These are phyloP conservation scores for Bujurquina vittata DNA, from an alignment of 2,113 vertebrate genomes.

Conservation along the genomic window DNA sequence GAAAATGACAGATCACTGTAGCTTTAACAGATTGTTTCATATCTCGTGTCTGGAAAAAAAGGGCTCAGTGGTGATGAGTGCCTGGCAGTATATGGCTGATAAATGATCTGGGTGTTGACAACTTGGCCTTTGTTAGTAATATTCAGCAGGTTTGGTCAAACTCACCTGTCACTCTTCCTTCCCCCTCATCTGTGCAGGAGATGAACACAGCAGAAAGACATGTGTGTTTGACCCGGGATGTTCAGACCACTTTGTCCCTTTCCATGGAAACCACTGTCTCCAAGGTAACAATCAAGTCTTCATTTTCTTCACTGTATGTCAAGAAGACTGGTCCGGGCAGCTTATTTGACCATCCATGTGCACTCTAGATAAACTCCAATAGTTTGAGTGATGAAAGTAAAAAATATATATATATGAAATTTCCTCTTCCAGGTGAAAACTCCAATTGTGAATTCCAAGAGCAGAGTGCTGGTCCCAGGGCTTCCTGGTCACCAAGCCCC, in stretches of 20 bases:
- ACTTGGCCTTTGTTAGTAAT: neutral
- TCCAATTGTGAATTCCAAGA: constrained; percentile 85
- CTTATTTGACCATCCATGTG: neutral
- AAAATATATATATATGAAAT: neutral
- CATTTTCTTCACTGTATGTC: neutral
- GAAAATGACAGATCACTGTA: neutral
- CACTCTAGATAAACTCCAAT: neutral
- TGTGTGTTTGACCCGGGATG: constrained; percentile 89
- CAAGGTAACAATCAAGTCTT: constrained; percentile 83
- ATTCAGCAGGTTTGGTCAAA: neutral
- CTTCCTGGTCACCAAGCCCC: constrained; percentile 90
- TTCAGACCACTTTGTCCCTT: constrained; percentile 86
- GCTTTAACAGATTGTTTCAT: neutral
- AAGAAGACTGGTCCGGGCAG: neutral
- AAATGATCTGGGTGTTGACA: neutral
- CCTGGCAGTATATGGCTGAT: neutral
- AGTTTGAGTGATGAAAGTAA: neutral
- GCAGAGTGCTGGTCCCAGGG: constrained; percentile 92
- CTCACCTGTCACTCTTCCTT: neutral
- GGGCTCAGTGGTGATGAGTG: neutral
- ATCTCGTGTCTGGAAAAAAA: neutral
- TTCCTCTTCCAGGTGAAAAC: constrained; percentile 87
- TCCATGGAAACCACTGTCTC: constrained; percentile 87
- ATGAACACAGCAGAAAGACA: constrained; percentile 88
- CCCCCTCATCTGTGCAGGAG: constrained; percentile 72